Evolutionary conservation across 2,113 vertebrate species (phyloP), one percentile per base, ranked within the genome.

Genomic region (Coptodon bakossiorum): DNA sequence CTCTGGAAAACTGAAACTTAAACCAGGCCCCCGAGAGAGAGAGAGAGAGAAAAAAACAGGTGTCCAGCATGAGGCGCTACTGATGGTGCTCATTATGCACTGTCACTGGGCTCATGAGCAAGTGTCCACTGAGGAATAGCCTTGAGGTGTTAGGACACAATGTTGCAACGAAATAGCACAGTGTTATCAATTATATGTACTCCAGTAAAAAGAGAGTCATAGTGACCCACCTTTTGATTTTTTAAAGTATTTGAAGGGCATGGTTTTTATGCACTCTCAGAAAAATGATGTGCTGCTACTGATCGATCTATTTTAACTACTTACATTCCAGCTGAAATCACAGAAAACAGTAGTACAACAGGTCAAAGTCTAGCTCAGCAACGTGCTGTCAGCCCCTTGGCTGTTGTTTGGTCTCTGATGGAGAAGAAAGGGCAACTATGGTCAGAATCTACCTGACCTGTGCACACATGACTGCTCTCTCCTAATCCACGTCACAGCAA

Each of bases 1-100:
- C 91, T 91, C 83, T 83, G 73, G 24, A 90, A 93, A 82, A 91
- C 80, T 90, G 91, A 94, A 95, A 94, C 91, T 86, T 88, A 88
- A 95, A 91, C 89, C 91, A 38, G 48, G 54, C 68, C 83, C 90
- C 87, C 85, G 19, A 17, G 83, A 92, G 92, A 89, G 88, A 10
- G 50, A 53, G 5, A 17, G 4, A 50, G 0, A 27, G 63, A 9
- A 76, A 84, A 90, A 88, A 93, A 90, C 93, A 94, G 93, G 93
- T 93, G 91, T 80, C 88, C 90, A 48, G 68, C 80, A 92, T 83
- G 81, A 87, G 88, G 85, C 6, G 43, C 66, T 27, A 59, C 71
- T 80, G 76, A 88, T 9, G 16, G 52, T 59, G 36, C 85, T 85
- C 87, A 82, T 92, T 89, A 83, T 80, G 73, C 86, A 82, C 78